Conservation (phyloP, 30 jellyfish, hydroid and myxozoan species). For the Nemopilema nomurai region DNA sequence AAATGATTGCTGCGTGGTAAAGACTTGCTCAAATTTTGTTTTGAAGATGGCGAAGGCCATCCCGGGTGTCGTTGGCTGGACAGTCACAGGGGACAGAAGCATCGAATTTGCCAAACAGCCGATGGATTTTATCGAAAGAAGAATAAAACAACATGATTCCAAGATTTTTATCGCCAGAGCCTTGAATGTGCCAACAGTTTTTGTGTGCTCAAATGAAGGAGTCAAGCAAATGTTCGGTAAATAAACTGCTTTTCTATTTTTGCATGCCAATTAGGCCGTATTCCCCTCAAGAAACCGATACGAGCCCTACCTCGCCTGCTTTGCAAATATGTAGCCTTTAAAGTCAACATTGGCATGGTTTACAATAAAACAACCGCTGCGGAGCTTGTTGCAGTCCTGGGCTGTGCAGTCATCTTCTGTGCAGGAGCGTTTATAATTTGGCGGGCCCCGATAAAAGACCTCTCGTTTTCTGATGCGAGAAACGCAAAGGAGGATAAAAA, state of each 20-base stretch:
- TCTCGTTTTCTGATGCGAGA: too few species aligned
- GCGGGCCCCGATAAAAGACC: too few species aligned
- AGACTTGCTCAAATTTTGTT: neutral
- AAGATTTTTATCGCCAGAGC: conserved; percentile 81
- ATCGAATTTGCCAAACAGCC: conserved; percentile 91
- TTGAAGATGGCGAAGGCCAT: conserved; percentile 48
- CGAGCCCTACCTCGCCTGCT: too few species aligned
- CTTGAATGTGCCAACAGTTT: conserved; percentile 82
- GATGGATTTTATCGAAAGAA: conserved; percentile 69
- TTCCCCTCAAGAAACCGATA: too few species aligned
- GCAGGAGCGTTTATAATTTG: too few species aligned
- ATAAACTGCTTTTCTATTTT: neutral
- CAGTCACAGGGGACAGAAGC: conserved; percentile 87
- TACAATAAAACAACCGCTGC: too few species aligned
- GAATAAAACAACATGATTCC: conserved; percentile 63
- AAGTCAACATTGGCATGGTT: too few species aligned
- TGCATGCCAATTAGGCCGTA: neutral
- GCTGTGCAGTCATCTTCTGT: too few species aligned
- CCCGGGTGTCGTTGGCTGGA: conserved; percentile 96
- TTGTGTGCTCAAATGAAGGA: conserved; percentile 86
- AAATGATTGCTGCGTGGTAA: too few species aligned
- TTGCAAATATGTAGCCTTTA: too few species aligned
- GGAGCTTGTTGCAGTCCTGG: too few species aligned
- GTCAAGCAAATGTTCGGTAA: conserved; percentile 75
- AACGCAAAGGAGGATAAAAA: too few species aligned